Evolutionary conservation across 92 coral and sea anemone species (phyloP).

Genomic region (Virgularia gustaviana): DNA sequence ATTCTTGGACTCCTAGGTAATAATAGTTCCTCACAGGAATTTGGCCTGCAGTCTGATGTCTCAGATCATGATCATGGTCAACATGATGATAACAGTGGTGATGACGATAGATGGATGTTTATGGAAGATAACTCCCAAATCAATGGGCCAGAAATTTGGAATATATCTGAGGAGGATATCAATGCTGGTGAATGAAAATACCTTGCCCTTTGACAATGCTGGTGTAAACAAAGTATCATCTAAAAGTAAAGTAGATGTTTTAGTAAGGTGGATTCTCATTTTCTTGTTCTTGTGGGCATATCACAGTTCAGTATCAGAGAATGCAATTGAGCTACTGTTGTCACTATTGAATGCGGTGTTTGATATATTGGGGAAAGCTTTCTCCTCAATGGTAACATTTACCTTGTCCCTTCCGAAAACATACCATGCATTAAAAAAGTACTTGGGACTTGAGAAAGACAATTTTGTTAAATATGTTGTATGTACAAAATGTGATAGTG

Average conservation of each 20-base stretch:
- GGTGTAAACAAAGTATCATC: neutral
- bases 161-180: conserved; percentile 11
- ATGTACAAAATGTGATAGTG: conserved; percentile 52
- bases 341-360: conserved; percentile 9
- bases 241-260: neutral
- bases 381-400: neutral
- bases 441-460: conserved; percentile 59
- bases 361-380: conserved; percentile 4
- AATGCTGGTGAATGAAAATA: neutral
- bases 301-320: conserved; percentile 5
- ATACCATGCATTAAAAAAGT: conserved; percentile 41
- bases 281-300: conserved; percentile 25
- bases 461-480: conserved; percentile 58
- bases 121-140: neutral
- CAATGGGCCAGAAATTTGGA: conserved; percentile 18
- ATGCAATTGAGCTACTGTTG: conserved; percentile 19
- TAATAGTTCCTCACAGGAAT: neutral
- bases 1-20: neutral
- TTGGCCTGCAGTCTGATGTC: no score
- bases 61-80: no score
- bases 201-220: neutral
- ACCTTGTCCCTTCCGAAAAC: conserved; percentile 1
- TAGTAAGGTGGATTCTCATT: conserved; percentile 7
- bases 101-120: neutral
- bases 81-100: no score